A percentile compares a stretch with the other conserved stretches of the same genome.
Conservation (phyloP, 1,140 invertebrate genomes). For the Tyrophagus putrescentiae region DNA sequence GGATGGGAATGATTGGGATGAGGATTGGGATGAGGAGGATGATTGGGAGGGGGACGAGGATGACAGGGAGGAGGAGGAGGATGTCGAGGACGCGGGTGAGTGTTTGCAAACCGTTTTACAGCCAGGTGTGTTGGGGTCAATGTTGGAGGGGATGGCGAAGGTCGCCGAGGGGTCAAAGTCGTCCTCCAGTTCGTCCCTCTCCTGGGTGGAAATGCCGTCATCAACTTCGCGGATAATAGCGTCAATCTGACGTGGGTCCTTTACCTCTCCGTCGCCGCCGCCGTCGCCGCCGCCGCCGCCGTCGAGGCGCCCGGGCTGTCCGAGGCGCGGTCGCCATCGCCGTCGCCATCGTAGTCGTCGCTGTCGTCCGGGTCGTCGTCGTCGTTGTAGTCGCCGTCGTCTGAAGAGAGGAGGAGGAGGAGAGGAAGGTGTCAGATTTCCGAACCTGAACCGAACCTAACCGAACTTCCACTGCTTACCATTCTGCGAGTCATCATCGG, state of each 20-base stretch:
- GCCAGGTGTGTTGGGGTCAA: background rate
- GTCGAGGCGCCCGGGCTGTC: background rate
- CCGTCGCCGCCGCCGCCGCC: too few species aligned
- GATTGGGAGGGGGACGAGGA: too few species aligned
- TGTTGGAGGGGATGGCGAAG: background rate
- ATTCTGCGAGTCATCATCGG: background rate
- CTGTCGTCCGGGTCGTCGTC: background rate
- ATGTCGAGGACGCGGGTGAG: too few species aligned
- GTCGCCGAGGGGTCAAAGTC: conserved; percentile 7
- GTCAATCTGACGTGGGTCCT: too few species aligned
- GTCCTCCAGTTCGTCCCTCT: background rate
- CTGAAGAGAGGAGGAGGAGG: too few species aligned
- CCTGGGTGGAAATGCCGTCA: background rate
- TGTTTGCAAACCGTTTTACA: conserved; percentile 18
- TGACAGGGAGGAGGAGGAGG: too few species aligned
- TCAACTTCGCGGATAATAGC: conserved; percentile 14
- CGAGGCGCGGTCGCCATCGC: background rate
- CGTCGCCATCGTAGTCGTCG: conserved; percentile 6
- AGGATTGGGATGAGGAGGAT: too few species aligned
- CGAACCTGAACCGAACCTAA: too few species aligned
- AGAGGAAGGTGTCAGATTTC: too few species aligned
- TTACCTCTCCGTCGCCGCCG: too few species aligned
- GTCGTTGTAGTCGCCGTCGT: conserved; percentile 5
- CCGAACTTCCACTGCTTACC: too few species aligned
- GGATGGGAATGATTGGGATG: too few species aligned